Base-by-base conservation (phyloP, 1,140 invertebrate genomes). In the Euwallacea fornicatus region DNA sequence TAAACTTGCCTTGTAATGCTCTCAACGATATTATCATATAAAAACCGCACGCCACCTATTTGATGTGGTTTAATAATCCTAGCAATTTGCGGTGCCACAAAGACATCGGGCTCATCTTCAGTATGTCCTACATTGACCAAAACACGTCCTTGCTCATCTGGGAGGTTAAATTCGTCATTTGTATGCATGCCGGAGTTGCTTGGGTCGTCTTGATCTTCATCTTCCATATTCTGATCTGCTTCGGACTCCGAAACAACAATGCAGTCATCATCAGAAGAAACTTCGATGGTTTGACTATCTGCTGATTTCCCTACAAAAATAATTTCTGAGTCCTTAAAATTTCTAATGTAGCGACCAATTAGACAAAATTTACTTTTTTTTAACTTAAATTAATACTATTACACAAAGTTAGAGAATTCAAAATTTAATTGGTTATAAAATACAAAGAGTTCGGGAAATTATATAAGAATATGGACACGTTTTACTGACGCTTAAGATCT, bases 21-120 rank as follows among this genome's bases (percentile, higher is more conserved):
- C 82, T 98, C 96, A 70, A 98, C 92, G 41, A 98, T 91, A 80
- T 98, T 98, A 81, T 98, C 97, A 83, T 94, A 99, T 15, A 99
- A 82, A 83, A 99, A 99, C 58, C 96, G 85, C 46, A 98, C 93
- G 2, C 97, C 97, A 64, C 96, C 96, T 82, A 98, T 97, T 88
- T 96, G 86, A 88, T 99, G 97, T 6, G 97, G 95, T 85, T 99
- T 99, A 44, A 99, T 95, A 61, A 93, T 88, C 75, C 90, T 87
- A 0, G 95, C 93, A 60, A 99, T 92, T 81, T 98, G 96, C 2
- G 93, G 92, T 7, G 96, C 93, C 44, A 99, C 85, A 82, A 92
- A 99, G 55, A 99, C 92, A 80, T 98, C 97, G 16, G 91, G 90
- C 78, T 99, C 98, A 63, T 90, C 89, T 54, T 92, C 88, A 0